Evolutionary conservation across 2,888 invertebrate species (phyloP).

Genomic region (Aquatica leii): DNA sequence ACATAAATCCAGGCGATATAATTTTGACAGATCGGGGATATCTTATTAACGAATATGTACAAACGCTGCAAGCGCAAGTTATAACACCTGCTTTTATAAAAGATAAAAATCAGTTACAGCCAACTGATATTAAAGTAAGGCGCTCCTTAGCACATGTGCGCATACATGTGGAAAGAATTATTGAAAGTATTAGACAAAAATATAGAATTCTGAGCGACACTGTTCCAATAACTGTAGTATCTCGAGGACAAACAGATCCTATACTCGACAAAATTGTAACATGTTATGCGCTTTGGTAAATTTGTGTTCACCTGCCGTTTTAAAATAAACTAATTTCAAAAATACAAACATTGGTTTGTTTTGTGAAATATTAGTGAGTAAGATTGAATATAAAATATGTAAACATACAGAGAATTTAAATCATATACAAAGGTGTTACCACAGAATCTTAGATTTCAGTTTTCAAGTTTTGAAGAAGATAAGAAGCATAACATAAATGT

Average conservation of each 20-base stretch:
- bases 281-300: not conserved
- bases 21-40: not conserved
- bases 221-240: not conserved
- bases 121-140: not conserved
- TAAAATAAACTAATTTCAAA: no score
- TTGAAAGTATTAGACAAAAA: not conserved
- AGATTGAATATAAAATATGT: not conserved
- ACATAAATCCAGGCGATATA: no score
- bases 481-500: no score
- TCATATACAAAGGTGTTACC: not conserved
- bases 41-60: not conserved
- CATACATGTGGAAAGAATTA: no score
- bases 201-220: not conserved
- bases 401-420: not conserved
- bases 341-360: no score
- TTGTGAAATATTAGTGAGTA: no score
- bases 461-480: no score
- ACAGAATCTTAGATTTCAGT: no score
- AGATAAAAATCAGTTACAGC: not conserved
- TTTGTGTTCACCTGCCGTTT: not conserved
- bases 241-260: no score
- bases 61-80: not conserved
- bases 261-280: not conserved
- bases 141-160: not conserved
- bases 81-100: conserved; percentile 6